phyloP scores from a whole-genome alignment of 2,113 vertebrate species.

The Nycticryphes semicollaris region DNA sequence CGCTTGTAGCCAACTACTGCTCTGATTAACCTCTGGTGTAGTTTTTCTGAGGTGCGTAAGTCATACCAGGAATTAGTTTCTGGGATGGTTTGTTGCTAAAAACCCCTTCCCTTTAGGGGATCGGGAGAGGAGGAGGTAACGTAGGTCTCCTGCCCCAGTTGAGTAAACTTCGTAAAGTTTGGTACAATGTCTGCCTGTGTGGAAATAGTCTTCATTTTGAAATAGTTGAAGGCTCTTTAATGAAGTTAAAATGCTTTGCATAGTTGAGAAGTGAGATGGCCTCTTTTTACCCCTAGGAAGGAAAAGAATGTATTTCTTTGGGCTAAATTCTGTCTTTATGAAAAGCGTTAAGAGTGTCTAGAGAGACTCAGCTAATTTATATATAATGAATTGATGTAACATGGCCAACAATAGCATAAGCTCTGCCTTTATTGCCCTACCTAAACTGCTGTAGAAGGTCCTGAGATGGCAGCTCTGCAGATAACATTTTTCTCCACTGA shows the following conservation, averaged over 20 bases:
- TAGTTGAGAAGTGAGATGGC: not conserved
- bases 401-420: slow-evolving; percentile 49
- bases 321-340: not conserved
- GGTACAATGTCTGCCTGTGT: not conserved
- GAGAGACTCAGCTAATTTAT: not conserved
- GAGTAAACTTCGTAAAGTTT: not conserved
- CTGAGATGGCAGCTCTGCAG: not conserved
- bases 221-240: not conserved
- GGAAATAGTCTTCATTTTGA: not conserved
- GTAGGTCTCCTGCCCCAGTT: not conserved
- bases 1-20: not conserved
- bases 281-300: not conserved
- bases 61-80: not conserved
- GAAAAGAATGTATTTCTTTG: not conserved
- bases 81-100: not conserved
- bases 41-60: not conserved
- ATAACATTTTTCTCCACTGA: not conserved
- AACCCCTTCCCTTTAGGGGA: not conserved
- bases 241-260: not conserved
- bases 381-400: slow-evolving; percentile 16
- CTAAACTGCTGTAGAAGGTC: not conserved
- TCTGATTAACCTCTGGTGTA: not conserved
- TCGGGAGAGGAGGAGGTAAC: not conserved
- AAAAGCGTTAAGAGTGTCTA: not conserved
- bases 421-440: slow-evolving; percentile 38